Evolutionary conservation across 2,888 invertebrate species (phyloP).

Genomic region (Nematopogon swammerdamellus): DNA sequence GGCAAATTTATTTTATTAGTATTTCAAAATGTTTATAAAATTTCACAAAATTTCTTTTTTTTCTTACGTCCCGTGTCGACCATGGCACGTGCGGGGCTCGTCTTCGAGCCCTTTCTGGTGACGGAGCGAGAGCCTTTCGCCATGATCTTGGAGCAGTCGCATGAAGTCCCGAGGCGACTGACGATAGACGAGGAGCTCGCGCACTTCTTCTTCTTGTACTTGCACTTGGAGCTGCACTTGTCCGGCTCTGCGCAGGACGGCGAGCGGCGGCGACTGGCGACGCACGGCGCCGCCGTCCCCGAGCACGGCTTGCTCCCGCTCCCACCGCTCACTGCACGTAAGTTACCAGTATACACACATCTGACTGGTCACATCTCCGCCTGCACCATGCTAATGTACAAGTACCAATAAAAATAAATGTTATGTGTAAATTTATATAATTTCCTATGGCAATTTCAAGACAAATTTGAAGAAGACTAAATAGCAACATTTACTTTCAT

Average conservation of each 20-base stretch:
- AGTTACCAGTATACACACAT: background rate
- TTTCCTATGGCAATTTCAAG: background rate
- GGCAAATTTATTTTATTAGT: too few relatives aligned
- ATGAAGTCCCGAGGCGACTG: slow-evolving; percentile 22
- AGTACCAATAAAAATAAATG: background rate
- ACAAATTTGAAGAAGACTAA: background rate
- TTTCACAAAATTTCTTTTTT: too few relatives aligned
- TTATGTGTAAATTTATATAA: background rate
- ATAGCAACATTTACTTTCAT: slow-evolving; percentile 1
- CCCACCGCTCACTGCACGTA: slow-evolving; percentile 27
- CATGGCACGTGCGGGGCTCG: too few relatives aligned
- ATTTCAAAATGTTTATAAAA: background rate
- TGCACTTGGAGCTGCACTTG: slow-evolving; percentile 32
- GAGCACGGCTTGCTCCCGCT: slow-evolving; percentile 32
- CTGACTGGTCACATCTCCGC: background rate
- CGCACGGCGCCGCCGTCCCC: slow-evolving; percentile 36
- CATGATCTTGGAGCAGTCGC: slow-evolving; percentile 28
- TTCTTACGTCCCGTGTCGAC: too few relatives aligned
- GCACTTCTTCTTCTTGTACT: slow-evolving; percentile 27
- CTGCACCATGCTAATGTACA: background rate
- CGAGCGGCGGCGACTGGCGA: slow-evolving; percentile 31
- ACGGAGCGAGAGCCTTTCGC: slow-evolving; percentile 22
- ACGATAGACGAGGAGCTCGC: slow-evolving; percentile 33
- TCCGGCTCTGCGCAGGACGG: slow-evolving; percentile 36
- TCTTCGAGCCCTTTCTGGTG: background rate